Base-by-base conservation (phyloP, 1,140 invertebrate species). In the Temnothorax nylanderi region DNA sequence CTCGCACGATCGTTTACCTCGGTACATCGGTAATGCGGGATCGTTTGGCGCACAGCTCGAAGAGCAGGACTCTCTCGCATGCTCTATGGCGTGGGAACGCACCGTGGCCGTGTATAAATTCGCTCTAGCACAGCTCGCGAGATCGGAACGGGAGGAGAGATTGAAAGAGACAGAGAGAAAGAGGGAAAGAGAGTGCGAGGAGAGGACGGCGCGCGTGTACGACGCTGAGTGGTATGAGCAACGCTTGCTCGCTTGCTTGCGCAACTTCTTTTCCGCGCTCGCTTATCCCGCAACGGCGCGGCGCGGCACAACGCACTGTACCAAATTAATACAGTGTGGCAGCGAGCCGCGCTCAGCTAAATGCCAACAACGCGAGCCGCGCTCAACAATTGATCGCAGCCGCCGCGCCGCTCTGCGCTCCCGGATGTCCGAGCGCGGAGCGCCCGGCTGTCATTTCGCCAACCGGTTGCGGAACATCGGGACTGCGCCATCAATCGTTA, bases 21-120 rank as follows among this genome's bases (percentile, higher is more conserved):
- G 89, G 67, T 26, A 74, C 51, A 84, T 82, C 85, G 89, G 82
- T 78, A 74, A 71, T 67, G 54, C 77, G 87, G 86, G 84, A 87
- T 87, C 92, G 91, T 92, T 91, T 47, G 80, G 56, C 21, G 64
- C 34, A 90, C 34, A n/a, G 90, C 89, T 89, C 91, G 87, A 87
- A 89, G 93, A 93, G 91, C 90, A 87, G 77, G 78, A 75, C 92
- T 89, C 88, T 91, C 86, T 91, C 92, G 90, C 86, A 85, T 90
- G 78, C 77, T 86, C 89, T 74, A 86, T 72, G 91, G 91, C 91
- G 91, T 92, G 91, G 91, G 91, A 92, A 92, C 91, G 91, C 91
- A 92, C 72, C 81, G 87, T 87, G 65, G 54, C 74, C 67, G 89
- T 89, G 87, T 90, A 92, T 92, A 92, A 92, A 92, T 92, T 77